A percentile compares a stretch with the other conserved stretches of the same genome.
These are phyloP conservation scores for Oostethus manadensis DNA, from an alignment of 2,113 vertebrate species.

Conservation along the genomic window DNA sequence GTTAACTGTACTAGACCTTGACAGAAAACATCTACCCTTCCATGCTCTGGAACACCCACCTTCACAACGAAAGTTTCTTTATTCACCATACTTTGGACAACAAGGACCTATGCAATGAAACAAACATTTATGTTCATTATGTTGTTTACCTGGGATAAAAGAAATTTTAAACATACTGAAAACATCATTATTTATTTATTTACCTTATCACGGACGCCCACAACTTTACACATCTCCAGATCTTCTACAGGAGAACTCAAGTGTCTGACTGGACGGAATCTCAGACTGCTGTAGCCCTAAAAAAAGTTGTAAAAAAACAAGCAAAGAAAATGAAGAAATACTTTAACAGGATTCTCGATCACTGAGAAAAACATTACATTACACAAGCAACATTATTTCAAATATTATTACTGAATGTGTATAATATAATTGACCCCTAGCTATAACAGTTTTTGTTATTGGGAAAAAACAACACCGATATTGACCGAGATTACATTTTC, in stretches of 20 bases:
- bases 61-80: conserved; percentile 89
- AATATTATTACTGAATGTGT: too few species aligned
- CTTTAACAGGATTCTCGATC: too few species aligned
- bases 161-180: neutral
- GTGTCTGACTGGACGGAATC: conserved; percentile 91
- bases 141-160: neutral
- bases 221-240: conserved; percentile 84
- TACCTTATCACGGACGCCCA: conserved; percentile 91
- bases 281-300: conserved; percentile 95
- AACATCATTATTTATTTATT: neutral
- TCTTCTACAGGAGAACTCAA: conserved; percentile 92
- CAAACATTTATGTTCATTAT: neutral
- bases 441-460: too few species aligned
- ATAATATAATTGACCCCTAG: too few species aligned
- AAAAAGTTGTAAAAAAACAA: conserved; percentile 13
- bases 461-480: too few species aligned
- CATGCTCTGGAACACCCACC: conserved; percentile 66
- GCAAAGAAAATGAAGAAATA: too few species aligned
- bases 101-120: conserved; percentile 78
- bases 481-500: too few species aligned
- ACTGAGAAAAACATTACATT: too few species aligned
- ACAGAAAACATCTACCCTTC: too few species aligned
- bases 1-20: too few species aligned
- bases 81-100: conserved; percentile 82
- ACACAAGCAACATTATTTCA: too few species aligned